These are phyloP conservation scores for Alloplasta piceator DNA, from an alignment of 2,888 invertebrate species.

Conservation along the genomic window DNA sequence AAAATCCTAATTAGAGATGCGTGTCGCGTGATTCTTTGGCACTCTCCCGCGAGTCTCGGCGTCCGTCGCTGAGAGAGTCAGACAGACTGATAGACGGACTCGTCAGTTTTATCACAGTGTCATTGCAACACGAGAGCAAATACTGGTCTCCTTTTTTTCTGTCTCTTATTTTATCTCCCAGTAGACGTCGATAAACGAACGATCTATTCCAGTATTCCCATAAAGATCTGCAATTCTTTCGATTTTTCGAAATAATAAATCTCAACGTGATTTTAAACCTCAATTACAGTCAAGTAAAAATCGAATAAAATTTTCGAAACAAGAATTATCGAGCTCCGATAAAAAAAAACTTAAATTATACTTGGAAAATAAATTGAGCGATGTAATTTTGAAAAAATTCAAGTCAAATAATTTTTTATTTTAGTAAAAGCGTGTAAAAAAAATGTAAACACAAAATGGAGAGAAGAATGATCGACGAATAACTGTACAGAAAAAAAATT, in stretches of 20 bases:
- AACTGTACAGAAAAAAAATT: no score
- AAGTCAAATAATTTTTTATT: no score
- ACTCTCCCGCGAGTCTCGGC: constrained; percentile 7
- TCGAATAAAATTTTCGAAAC: no score
- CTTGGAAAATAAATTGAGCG: no score
- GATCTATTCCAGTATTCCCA: constrained; percentile 4
- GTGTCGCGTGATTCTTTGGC: constrained; percentile 49
- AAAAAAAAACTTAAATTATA: no score
- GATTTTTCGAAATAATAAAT: constrained; percentile 10
- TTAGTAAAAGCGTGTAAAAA: no score
- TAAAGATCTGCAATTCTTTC: constrained; percentile 17
- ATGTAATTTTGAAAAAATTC: no score
- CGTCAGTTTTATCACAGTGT: constrained; percentile 1
- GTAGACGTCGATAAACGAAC: neutral
- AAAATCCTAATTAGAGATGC: constrained; percentile 61
- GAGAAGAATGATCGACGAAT: no score
- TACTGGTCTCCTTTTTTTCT: neutral
- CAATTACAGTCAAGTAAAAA: neutral
- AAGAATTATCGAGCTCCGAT: no score
- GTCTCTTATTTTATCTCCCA: neutral
- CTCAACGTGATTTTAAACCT: neutral
- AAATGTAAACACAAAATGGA: no score
- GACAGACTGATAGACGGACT: neutral
- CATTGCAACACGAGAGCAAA: constrained; percentile 17
- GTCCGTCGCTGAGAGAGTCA: no score